A percentile compares a stretch with the other conserved stretches of the same genome.
Evolutionary conservation across 2,888 invertebrate species (phyloP).

Genomic region (Helleia helle): DNA sequence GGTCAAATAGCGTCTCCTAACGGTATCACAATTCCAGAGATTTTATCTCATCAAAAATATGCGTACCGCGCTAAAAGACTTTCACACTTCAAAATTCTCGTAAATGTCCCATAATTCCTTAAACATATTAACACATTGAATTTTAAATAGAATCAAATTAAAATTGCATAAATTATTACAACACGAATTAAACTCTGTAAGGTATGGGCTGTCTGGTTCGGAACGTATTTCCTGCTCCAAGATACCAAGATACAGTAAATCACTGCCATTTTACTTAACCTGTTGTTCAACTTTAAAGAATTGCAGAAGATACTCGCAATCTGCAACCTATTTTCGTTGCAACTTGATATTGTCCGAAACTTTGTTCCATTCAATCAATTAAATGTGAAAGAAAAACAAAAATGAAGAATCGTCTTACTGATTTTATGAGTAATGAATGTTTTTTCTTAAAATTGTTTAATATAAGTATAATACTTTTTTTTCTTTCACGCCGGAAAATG

Average conservation of each 20-base stretch:
- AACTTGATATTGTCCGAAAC: neutral
- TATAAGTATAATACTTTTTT: too few relatives aligned
- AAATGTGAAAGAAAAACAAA: slow-evolving; percentile 7
- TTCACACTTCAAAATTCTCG: too few relatives aligned
- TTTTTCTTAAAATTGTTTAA: too few relatives aligned
- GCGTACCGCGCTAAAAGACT: too few relatives aligned
- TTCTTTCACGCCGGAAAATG: too few relatives aligned
- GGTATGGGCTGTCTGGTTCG: slow-evolving; percentile 18
- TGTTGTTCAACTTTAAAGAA: slow-evolving; percentile 45
- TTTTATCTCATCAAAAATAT: too few relatives aligned
- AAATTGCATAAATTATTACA: neutral
- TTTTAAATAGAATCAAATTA: neutral
- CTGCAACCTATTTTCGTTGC: slow-evolving; percentile 22
- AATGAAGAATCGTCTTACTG: too few relatives aligned
- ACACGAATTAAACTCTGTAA: neutral
- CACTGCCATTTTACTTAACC: slow-evolving; percentile 40
- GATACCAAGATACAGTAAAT: slow-evolving; percentile 38
- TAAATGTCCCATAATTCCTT: too few relatives aligned
- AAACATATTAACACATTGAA: too few relatives aligned
- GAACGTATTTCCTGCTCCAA: slow-evolving; percentile 17
- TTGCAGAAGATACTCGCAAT: slow-evolving; percentile 53
- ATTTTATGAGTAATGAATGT: too few relatives aligned
- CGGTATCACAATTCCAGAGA: too few relatives aligned
- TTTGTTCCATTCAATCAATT: slow-evolving; percentile 10
- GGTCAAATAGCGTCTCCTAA: too few relatives aligned